Evolutionary conservation across 30 jellyfish, hydroid and myxozoan genomes (phyloP).

Genomic region (Mastigias papua): DNA sequence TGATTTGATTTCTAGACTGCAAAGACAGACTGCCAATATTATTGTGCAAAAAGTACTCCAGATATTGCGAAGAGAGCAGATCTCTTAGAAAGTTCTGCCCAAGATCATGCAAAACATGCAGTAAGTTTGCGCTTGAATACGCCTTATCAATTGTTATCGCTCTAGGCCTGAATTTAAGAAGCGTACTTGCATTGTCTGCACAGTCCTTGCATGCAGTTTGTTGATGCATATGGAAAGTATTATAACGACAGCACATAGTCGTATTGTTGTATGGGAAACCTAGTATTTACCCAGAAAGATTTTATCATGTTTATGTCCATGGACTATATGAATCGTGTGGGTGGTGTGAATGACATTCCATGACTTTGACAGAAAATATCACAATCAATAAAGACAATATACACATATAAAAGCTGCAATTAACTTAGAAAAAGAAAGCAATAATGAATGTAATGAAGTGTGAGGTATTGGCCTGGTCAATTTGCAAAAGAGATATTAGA

Average conservation of each 20-base stretch:
- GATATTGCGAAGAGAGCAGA: slow-evolving; percentile 48
- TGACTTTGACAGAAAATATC: background rate
- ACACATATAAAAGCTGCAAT: background rate
- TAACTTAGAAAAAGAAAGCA: background rate
- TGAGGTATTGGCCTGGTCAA: too few species aligned
- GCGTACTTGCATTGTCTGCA: too few species aligned
- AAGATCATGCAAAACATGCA: slow-evolving; percentile 64
- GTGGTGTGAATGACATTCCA: background rate
- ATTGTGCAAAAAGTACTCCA: slow-evolving; percentile 45
- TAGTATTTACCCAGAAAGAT: background rate
- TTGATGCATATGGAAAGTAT: too few species aligned
- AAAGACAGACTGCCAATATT: slow-evolving; percentile 21
- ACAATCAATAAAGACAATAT: background rate
- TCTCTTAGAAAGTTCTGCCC: slow-evolving; percentile 41
- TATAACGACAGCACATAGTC: too few species aligned
- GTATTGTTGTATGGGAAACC: background rate
- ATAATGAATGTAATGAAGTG: background rate
- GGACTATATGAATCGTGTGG: background rate
- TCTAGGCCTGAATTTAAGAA: too few species aligned
- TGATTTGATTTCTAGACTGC: slow-evolving; percentile 54
- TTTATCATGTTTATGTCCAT: background rate
- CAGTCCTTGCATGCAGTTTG: too few species aligned
- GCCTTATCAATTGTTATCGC: too few species aligned
- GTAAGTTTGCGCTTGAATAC: too few species aligned
- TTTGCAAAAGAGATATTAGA: too few species aligned